Evolutionary conservation across 2,797 vertebrate species (phyloP), one percentile per base, ranked within the genome.

Genomic region (Schizopygopsis pylzovi): DNA sequence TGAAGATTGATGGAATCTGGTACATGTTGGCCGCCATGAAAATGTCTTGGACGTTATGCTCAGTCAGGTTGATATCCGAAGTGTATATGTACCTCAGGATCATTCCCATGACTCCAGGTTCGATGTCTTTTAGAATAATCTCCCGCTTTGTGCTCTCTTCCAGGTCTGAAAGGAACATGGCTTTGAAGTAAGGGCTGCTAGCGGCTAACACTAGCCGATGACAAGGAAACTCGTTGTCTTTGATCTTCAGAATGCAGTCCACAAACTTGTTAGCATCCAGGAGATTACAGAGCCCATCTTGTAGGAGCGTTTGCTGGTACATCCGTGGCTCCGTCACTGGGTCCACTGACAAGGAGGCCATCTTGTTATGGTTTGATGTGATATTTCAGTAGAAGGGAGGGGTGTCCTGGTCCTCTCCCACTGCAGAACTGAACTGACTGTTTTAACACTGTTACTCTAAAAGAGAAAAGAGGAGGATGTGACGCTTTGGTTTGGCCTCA

Each of bases 1-100:
- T 99, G 94, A 99, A 99, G 91, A 99, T 97, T 85, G 98, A 99
- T 0, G 98, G 98, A 90, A 99, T 99, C 96, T 99, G 98, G 93
- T 98, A 97, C 96, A 98, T 97, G 92, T 99, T 99, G 10, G 98
- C 98, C 0, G 97, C 96, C 0, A 98, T 96, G 90, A 99, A 99
- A 89, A 99, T 96, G 70, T 98, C 98, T 93, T 99, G 98, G 81
- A 99, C 98, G 0, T 98, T 99, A 84, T 96, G 95, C 88, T 99
- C 98, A 0, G 97, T 98, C 88, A 99, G 93, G 87, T 95, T 95
- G 80, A 99, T 96, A 90, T 99, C 97, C 0, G 98, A 99, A 15
- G 97, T 99, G 94, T 99, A 99, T 81, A 99, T 94, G 88, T 99
- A 99, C 45, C 96, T 96, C 72, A 99, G 94, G 81, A 99, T 97